These are phyloP conservation scores for Chironomus riparius DNA, from an alignment of 2,888 invertebrate species.

Conservation along the genomic window DNA sequence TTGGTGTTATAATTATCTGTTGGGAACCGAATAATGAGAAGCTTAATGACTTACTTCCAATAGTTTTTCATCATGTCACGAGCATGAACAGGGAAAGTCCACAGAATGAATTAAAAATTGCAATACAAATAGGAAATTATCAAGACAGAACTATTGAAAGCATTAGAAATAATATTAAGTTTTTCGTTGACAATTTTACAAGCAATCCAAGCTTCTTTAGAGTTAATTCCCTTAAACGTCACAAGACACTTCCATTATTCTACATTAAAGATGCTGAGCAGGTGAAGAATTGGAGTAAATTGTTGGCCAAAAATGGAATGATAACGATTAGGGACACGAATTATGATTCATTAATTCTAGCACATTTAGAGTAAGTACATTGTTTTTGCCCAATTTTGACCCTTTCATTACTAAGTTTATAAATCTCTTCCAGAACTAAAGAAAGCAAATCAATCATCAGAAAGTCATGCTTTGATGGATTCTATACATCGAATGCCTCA, in stretches of 20 bases:
- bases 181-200: conserved; percentile 28
- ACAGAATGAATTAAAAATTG: conserved; percentile 42
- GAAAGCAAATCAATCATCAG: conserved; percentile 47
- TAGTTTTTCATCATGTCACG: conserved; percentile 41
- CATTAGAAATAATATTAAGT: conserved; percentile 43
- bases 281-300: conserved; percentile 45
- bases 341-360: conserved; percentile 51
- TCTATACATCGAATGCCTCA: conserved; percentile 57
- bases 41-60: conserved; percentile 36
- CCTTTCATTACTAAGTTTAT: too few relatives aligned
- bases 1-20: conserved; percentile 50
- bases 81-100: conserved; percentile 36
- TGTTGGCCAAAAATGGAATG: conserved; percentile 39
- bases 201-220: conserved; percentile 37
- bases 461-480: conserved; percentile 49
- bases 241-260: conserved; percentile 46
- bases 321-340: conserved; percentile 45
- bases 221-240: conserved; percentile 37
- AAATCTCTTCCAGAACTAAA: conserved; percentile 35
- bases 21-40: conserved; percentile 47
- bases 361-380: conserved; percentile 41
- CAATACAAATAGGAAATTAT: conserved; percentile 53
- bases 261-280: conserved; percentile 58
- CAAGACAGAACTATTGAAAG: conserved; percentile 44
- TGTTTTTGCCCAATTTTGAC: too few relatives aligned